phyloP scores from a whole-genome alignment of 2,113 vertebrate species.

The Mus musculus region GRCm39 chr8:91142001-91142500 shows the following conservation, averaged over 20 bases:
- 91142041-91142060: not conserved
- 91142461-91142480: not conserved
- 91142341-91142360: not conserved
- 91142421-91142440: conserved; percentile 7
- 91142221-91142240: not conserved
- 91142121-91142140: not conserved
- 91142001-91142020: rapidly evolving
- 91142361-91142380: not conserved
- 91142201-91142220: not conserved
- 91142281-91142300: not conserved
- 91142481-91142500: not conserved
- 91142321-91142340: not conserved
- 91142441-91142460: conserved; percentile 57
- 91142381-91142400: not conserved
- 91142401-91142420: conserved; percentile 30
- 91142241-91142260: not conserved
- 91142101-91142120: not conserved
- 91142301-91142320: not conserved
- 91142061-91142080: not conserved
- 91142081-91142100: not conserved
- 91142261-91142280: not conserved
- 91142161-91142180: not conserved
- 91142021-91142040: not conserved
- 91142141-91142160: not conserved
- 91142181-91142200: not conserved